Evolutionary conservation across 2,113 vertebrate genomes (phyloP), one percentile per base, ranked within the genome.

Genomic region (Prunella fulvescens): DNA sequence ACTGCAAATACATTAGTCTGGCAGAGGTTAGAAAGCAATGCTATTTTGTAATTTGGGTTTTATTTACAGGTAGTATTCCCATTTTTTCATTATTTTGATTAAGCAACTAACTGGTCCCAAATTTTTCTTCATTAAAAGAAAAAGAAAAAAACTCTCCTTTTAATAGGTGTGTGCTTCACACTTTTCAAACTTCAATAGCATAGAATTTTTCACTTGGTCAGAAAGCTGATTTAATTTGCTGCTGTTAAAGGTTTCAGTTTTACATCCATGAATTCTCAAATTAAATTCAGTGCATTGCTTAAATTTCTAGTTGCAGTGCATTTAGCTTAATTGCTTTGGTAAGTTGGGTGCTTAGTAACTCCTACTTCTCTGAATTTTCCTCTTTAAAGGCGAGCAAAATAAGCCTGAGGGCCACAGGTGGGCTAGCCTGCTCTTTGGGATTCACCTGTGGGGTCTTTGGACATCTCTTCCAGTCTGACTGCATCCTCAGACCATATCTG

Each of bases 361-460:
- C 83, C 93, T 73, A 47, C 83, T 90, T 50, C 96, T 93, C 76
- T 90, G 91, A 95, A 96, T 97, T 96, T 94, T 97, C 19, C 0
- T 83, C 96, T 96, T 91, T 96, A 89, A 96, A 97, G 71, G 57
- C 8, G 0, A 70, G 86, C 90, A 45, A 80, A 97, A 84, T 71
- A 80, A 97, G 95, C 93, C 96, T 95, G 88, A 97, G 95, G 95
- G 95, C 64, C 85, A 92, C 90, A 97, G 88, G 91, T 97, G 97
- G 85, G 91, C 80, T 90, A 64, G 61, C 53, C 84, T 90, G 94
- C 90, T 96, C 91, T 89, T 88, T 71, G 88, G 70, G 70, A 82
- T 93, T 97, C 85, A 94, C 72, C 82, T 93, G 76, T 96, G 96
- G 85, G 86, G 91, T 96, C 96, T 91, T 70, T 42, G 86, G 74